A percentile compares a stretch with the other conserved stretches of the same genome.
These are phyloP conservation scores for Batillaria attramentaria DNA, from an alignment of 1,140 invertebrate genomes.

Conservation along the genomic window DNA sequence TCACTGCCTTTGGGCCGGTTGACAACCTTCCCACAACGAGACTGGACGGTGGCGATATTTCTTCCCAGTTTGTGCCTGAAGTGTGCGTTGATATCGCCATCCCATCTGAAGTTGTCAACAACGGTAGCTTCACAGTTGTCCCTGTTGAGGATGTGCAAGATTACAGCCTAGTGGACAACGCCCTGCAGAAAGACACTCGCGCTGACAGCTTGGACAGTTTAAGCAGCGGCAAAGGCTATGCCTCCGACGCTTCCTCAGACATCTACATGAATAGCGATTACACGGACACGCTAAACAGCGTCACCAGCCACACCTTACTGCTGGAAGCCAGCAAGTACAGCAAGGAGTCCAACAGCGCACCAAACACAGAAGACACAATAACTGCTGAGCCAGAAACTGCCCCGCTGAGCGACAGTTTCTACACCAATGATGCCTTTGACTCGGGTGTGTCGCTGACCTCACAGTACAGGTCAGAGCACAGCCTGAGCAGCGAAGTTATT, in stretches of 20 bases:
- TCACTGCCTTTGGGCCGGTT: background rate
- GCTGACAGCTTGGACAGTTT: conserved; percentile 17
- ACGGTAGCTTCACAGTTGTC: background rate
- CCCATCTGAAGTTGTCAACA: too few relatives aligned
- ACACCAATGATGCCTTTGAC: too few relatives aligned
- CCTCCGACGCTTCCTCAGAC: conserved; percentile 18
- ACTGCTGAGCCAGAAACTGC: too few relatives aligned
- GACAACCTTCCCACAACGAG: background rate
- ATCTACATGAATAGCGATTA: conserved; percentile 32
- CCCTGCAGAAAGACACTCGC: conserved; percentile 15
- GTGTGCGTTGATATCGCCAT: background rate
- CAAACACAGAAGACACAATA: too few relatives aligned
- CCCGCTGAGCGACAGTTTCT: too few relatives aligned
- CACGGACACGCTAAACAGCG: conserved; percentile 27
- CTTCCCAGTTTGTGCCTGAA: background rate
- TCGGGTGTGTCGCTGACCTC: too few relatives aligned
- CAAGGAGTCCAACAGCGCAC: too few relatives aligned
- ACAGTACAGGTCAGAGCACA: too few relatives aligned
- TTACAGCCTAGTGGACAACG: conserved; percentile 3
- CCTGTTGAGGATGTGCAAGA: background rate
- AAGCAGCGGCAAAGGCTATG: background rate
- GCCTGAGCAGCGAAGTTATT: too few relatives aligned
- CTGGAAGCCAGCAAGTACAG: background rate
- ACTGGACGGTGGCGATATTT: background rate
- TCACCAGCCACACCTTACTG: conserved; percentile 23